Conservation (phyloP, 2,888 invertebrate species). For the Orthonevra nobilis region DNA sequence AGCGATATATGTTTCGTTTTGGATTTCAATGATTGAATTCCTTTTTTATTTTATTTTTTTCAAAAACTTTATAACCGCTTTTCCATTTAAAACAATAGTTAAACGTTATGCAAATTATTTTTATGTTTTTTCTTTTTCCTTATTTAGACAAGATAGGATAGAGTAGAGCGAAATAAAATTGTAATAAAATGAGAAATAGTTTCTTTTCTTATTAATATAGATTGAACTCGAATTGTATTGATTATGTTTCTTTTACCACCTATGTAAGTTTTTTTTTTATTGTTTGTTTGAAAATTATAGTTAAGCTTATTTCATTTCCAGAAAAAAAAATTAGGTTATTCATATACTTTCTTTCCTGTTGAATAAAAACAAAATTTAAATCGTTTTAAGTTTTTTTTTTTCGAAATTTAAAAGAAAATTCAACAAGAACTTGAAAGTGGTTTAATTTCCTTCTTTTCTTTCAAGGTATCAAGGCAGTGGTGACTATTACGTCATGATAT, state of each 20-base stretch:
- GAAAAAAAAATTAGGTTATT: constrained; percentile 21
- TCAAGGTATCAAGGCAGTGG: too few species aligned
- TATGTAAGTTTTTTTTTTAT: constrained; percentile 14
- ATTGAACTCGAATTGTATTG: constrained; percentile 47
- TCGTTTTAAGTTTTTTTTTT: too few species aligned
- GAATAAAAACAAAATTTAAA: constrained; percentile 31
- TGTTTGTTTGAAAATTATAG: constrained; percentile 37
- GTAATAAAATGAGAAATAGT: constrained; percentile 47
- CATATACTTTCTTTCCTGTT: constrained; percentile 15
- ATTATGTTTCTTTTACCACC: constrained; percentile 4
- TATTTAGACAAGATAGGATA: constrained; percentile 31
- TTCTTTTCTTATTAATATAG: constrained; percentile 48
- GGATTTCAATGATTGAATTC: not conserved
- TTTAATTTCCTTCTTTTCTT: too few species aligned
- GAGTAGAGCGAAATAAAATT: constrained; percentile 54
- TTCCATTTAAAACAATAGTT: constrained; percentile 2
- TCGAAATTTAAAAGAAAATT: not conserved
- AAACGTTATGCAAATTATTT: constrained; percentile 10
- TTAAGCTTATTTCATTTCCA: constrained; percentile 30
- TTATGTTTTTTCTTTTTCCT: constrained; percentile 26
- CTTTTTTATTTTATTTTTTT: not conserved
- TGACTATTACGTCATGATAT: too few species aligned
- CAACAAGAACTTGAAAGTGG: too few species aligned
- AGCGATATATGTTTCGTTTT: constrained; percentile 47
- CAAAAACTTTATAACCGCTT: too few species aligned